These are phyloP conservation scores for Apoderus coryli DNA, from an alignment of 2,888 invertebrate species.

Conservation along the genomic window DNA sequence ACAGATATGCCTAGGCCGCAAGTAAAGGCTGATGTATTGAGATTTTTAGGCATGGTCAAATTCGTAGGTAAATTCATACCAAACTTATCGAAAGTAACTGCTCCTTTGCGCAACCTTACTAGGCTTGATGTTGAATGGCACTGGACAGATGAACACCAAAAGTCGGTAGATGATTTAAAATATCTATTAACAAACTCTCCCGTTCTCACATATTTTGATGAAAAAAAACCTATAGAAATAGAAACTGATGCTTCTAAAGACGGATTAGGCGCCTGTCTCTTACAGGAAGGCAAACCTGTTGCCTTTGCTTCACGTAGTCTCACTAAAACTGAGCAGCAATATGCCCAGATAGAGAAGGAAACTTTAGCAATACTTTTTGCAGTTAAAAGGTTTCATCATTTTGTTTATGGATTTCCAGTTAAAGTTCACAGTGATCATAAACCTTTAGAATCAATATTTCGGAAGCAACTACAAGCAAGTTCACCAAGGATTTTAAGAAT, in stretches of 20 bases:
- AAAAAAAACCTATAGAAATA: conserved; percentile 19
- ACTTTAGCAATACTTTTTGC: too few species aligned
- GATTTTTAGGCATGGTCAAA: conserved; percentile 18
- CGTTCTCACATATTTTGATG: conserved; percentile 18
- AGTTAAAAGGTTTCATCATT: conserved; percentile 16
- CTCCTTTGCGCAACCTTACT: conserved; percentile 15
- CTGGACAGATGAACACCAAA: conserved; percentile 15
- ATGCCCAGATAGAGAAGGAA: conserved; percentile 30
- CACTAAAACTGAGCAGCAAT: conserved; percentile 22
- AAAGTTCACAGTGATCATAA: conserved; percentile 24
- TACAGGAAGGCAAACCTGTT: conserved; percentile 24
- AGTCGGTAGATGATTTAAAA: conserved; percentile 17
- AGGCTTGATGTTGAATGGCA: conserved; percentile 14
- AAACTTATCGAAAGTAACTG: conserved; percentile 17
- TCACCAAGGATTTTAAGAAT: conserved; percentile 22
- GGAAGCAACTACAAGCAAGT: conserved; percentile 17
- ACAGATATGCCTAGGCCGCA: conserved; percentile 15
- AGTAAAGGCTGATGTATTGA: conserved; percentile 15
- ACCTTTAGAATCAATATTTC: conserved; percentile 22
- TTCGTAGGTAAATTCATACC: conserved; percentile 18
- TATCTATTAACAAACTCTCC: conserved; percentile 18
- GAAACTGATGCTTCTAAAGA: conserved; percentile 22
- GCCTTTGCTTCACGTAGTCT: conserved; percentile 25
- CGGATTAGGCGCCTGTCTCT: conserved; percentile 23
- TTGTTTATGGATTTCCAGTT: conserved; percentile 8